Base-by-base conservation (phyloP, 1,140 invertebrate species). In the Hypothenemus hampei region DNA sequence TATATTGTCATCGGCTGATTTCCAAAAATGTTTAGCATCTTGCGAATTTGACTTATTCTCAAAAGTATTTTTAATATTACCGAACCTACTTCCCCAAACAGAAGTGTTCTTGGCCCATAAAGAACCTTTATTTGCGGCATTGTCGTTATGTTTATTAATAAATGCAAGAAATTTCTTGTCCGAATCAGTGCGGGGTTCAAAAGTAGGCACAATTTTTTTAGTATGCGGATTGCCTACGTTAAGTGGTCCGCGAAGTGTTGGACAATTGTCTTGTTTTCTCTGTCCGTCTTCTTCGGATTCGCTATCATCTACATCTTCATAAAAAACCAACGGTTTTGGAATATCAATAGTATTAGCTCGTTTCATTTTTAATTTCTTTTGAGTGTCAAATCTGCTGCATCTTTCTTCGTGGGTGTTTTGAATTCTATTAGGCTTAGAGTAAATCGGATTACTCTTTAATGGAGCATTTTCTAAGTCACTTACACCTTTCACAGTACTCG, bases 281-380 rank as follows among this genome's bases (percentile, higher is more conserved):
- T 45, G 68, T 3, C 62, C 2, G 62, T 68, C 62, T 53, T 75
- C 62, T 4, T 74, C 72, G 24, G 65, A 67, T 16, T 64, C 63
- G 31, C 50, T 58, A 26, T 69, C 66, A 8, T 68, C 66, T 50
- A 79, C 76, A 35, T 70, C 72, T 47, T 77, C 73, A 61, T 78
- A 81, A 58, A 73, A 78, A 31, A 75, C 75, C 8, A 77, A 65
- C 0, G 81, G 83, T 65, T 86, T 87, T 1, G 87, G 87, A 65
- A 91, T 89, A 64, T 92, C 88, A 54, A 92, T 89, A 2, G 89
- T 92, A 53, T 92, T 92, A 0, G 88, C 88, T 18, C 89, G 76
- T 73, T 91, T 91, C 78, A 91, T 89, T 60, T 85, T 81, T 3
- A 81, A 74, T 63, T 87, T 87, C 61, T 87, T 87, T n/a, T 52